phyloP scores from a whole-genome alignment of 2,888 invertebrate genomes.

The Brachyptera putata region DNA sequence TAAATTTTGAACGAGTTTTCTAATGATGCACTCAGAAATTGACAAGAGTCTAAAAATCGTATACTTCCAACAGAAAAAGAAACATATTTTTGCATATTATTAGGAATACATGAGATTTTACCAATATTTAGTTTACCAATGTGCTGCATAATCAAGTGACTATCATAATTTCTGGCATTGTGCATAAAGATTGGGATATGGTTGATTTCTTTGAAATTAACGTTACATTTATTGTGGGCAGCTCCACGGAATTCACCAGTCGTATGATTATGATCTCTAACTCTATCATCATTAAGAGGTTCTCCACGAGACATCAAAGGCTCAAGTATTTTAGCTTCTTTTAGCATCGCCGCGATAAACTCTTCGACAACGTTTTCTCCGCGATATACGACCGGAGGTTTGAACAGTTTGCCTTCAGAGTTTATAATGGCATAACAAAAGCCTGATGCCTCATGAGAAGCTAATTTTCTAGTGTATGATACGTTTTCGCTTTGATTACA shows the following conservation, averaged over 20 bases:
- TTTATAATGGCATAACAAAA: too few relatives aligned
- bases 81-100: too few relatives aligned
- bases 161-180: too few relatives aligned
- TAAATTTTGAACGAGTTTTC: slow-evolving; percentile 36
- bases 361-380: not conserved
- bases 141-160: slow-evolving; percentile 38
- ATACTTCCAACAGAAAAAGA: slow-evolving; percentile 29
- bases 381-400: not conserved
- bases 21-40: slow-evolving; percentile 38
- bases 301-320: slow-evolving; percentile 29
- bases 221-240: too few relatives aligned
- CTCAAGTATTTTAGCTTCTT: not conserved
- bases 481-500: not conserved
- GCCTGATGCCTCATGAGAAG: too few relatives aligned
- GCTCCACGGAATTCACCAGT: too few relatives aligned
- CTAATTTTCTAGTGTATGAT: not conserved
- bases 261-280: too few relatives aligned
- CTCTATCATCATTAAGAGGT: slow-evolving; percentile 28
- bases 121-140: not conserved
- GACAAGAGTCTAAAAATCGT: slow-evolving; percentile 37
- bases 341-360: not conserved
- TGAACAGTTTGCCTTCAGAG: too few relatives aligned
- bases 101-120: not conserved
- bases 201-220: too few relatives aligned
- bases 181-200: too few relatives aligned